Evolutionary conservation across 2,113 vertebrate species (phyloP), one percentile per base, ranked within the genome.

Genomic region (Tenrec ecaudatus): DNA sequence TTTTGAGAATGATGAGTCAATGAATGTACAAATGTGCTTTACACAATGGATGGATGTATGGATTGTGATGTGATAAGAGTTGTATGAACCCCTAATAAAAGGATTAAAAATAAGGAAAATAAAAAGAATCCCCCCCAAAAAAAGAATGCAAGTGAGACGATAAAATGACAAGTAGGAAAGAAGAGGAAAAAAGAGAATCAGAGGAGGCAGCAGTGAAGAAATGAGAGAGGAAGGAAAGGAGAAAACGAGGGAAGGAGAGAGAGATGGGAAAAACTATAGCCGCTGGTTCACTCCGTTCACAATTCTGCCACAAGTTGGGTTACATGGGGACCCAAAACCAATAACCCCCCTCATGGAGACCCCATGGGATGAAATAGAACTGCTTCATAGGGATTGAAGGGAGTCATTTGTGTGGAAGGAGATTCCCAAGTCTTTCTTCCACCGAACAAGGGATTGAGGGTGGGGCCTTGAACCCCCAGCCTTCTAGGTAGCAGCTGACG

Each of bases 261-360:
- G 38, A 22, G 25, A 29, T 73, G 23, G 62, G 25, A 58, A n/a
- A 36, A 92, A 82, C n/a, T 31, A 38, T 71, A 33, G 40, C 4
- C 47, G 69, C 9, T 36, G 91, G 73, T 15, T 71, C 57, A 5
- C 7, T 25, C 10, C 14, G n/a, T 71, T 81, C 53, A 60, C 4
- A 4, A 73, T 91, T 79, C 29, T 69, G 6, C 6, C 80, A 17
- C 58, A 76, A 3, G 47, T 88, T 95, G 94, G 68, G 47, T 19
- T 90, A 96, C 84, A 96, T 71, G 83, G 92, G 27, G 6, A 71
- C n/a, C 47, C 68, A 33, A 71, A 71, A 33, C 16, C n/a, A 16
- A 33, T 33, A 33, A 17, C n/a, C 47, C 68, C 17, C 31, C 4
- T 16, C 17, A 12, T 71, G 47, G 47, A 71, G 17, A 6, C 47